Percentiles rank a stretch among this genome's conserved stretches.
These are phyloP conservation scores for Spatula versicolor DNA, from an alignment of 2,797 vertebrate genomes.

Conservation along the genomic window DNA sequence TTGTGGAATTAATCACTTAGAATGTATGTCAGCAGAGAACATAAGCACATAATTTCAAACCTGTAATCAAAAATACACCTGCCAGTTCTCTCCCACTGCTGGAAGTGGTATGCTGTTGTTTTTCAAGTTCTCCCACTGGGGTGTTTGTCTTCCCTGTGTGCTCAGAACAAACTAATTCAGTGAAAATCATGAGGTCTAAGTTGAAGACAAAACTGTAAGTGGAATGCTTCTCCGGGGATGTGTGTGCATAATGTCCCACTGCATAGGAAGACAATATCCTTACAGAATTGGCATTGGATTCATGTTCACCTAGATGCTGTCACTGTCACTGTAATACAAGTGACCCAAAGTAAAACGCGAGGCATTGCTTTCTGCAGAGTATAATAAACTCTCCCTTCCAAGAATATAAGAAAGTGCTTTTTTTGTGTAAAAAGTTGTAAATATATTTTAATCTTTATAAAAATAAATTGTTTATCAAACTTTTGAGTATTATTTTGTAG, in stretches of 20 bases:
- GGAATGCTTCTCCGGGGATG: rapidly evolving
- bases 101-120: neutral
- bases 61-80: neutral
- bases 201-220: neutral
- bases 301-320: too few species aligned
- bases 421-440: neutral
- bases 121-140: neutral
- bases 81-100: neutral
- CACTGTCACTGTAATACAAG: too few species aligned
- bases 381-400: neutral
- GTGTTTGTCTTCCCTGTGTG: neutral
- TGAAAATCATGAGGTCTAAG: neutral
- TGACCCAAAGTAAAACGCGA: neutral
- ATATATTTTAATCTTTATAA: neutral
- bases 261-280: rapidly evolving
- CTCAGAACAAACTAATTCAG: neutral
- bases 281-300: rapidly evolving
- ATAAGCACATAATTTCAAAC: rapidly evolving
- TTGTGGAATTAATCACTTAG: neutral
- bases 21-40: neutral
- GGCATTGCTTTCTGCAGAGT: neutral
- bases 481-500: neutral
- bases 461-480: neutral
- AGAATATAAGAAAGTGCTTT: neutral
- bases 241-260: neutral